Evolutionary conservation across 2,113 vertebrate genomes (phyloP), one percentile per base, ranked within the genome.

Genomic region (Zosterops borbonicus): DNA sequence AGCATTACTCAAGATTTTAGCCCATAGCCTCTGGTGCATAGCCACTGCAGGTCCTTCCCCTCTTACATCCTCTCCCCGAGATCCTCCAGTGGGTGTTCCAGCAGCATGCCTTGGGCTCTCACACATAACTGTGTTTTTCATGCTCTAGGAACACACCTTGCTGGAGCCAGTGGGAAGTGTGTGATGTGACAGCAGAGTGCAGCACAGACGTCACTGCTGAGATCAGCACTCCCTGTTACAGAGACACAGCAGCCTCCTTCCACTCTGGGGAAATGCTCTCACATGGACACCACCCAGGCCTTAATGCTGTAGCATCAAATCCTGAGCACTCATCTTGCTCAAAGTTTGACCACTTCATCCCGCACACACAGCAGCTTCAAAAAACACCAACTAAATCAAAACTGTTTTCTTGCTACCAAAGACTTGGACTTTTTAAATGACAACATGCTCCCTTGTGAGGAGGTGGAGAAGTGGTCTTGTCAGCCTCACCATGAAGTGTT

Each of bases 391-490:
- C 73, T 93, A 82, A 90, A 87, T 41, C 14, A 68, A 60, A 79
- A 52, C 63, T 31, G 21, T 44, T 71, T 71, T 79, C 52, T 67
- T 79, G 44, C 9, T 94, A 22, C 41, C 3, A 1, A 76, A 83
- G 31, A 60, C 7, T 73, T 94, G 35, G 56, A 76, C 52, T 71
- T 87, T 71, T 68, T 23, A 67, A 91, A 91, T 64, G 52, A 85
- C 74, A 92, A 55, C 44, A 64, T 41, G 21, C 17, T 89, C 65
- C 49, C 67, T 76, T 79, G 70, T 83, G 80, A 94, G 67, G n/a
- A 67, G 74, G 69, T 68, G 69, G 69, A 91, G 80, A 89, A 83
- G 52, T 47, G 83, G 69, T 84, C 47, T 83, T 90, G 70, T 92
- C 79, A 93, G 67, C 37, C 41, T 89, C 0, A 0, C 59, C 73